Conservation (phyloP, 2,113 vertebrate species). For the Meleagris gallopavo region DNA sequence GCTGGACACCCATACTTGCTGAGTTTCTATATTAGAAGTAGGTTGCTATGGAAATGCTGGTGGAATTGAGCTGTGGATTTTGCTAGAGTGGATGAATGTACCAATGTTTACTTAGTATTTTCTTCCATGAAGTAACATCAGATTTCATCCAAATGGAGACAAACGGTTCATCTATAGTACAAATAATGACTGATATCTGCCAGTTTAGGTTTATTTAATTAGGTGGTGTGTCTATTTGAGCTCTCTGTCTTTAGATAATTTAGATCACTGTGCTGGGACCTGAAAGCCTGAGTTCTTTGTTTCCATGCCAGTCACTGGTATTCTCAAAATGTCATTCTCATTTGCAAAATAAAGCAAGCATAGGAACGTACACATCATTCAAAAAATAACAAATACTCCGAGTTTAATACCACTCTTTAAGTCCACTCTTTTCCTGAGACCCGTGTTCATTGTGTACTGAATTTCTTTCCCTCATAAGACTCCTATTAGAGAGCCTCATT, state of each 20-base stretch:
- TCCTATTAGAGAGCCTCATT: not conserved
- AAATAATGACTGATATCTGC: not conserved
- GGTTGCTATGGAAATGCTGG: constrained; percentile 11
- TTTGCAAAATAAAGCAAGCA: not conserved
- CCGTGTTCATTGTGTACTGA: not conserved
- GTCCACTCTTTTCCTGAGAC: not conserved
- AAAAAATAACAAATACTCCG: not conserved
- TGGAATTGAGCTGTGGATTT: not conserved
- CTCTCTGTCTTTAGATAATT: not conserved
- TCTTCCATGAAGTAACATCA: not conserved
- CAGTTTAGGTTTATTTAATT: not conserved
- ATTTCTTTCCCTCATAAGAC: not conserved
- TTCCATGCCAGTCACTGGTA: not conserved
- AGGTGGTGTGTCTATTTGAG: not conserved
- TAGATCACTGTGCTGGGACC: not conserved
- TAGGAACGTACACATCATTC: not conserved
- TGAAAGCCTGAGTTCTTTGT: not conserved
- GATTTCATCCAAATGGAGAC: not conserved
- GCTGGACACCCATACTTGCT: not conserved
- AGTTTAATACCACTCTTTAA: not conserved
- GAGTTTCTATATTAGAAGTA: not conserved
- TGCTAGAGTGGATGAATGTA: not conserved
- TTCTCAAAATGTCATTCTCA: not conserved
- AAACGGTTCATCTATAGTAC: not conserved
- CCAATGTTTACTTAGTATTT: not conserved